Conservation (phyloP, 2,113 vertebrate species). For the Paracanthobrama guichenoti region DNA sequence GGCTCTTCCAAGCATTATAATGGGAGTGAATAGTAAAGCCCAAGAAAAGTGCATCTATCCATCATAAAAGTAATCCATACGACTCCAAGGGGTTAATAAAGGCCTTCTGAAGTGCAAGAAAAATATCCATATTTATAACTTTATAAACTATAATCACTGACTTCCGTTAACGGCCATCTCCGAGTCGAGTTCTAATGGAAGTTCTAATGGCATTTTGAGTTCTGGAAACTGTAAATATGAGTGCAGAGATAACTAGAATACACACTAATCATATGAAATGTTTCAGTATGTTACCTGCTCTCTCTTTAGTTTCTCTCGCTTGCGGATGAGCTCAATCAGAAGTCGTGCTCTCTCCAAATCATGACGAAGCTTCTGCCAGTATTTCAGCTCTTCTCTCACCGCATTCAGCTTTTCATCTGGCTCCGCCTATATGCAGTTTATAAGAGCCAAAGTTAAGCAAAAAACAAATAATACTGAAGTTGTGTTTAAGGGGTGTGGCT, state of each 20-base stretch:
- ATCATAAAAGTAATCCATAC: too few relatives aligned
- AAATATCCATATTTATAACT: too few relatives aligned
- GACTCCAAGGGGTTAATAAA: too few relatives aligned
- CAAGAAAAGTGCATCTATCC: too few relatives aligned
- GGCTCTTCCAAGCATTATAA: too few relatives aligned
- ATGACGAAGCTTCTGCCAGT: constrained; percentile 97
- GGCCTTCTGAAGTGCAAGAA: too few relatives aligned
- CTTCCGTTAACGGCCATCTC: too few relatives aligned
- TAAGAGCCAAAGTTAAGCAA: background rate
- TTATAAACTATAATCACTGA: too few relatives aligned
- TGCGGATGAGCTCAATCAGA: constrained; percentile 95
- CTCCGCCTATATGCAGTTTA: constrained; percentile 77
- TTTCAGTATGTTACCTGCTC: constrained; percentile 83
- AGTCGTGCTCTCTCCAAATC: constrained; percentile 92
- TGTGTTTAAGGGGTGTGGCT: background rate
- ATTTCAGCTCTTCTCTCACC: constrained; percentile 91
- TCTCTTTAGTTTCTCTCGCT: constrained; percentile 95
- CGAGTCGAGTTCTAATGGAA: too few relatives aligned
- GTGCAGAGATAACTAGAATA: background rate
- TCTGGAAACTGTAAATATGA: background rate
- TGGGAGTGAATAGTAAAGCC: too few relatives aligned
- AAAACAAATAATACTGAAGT: background rate
- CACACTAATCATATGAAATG: background rate
- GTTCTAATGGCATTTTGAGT: too few relatives aligned
- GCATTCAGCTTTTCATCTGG: constrained; percentile 93